Conservation (phyloP, 1,140 invertebrate species). For the Hyposmocoma kahamanoa region DNA sequence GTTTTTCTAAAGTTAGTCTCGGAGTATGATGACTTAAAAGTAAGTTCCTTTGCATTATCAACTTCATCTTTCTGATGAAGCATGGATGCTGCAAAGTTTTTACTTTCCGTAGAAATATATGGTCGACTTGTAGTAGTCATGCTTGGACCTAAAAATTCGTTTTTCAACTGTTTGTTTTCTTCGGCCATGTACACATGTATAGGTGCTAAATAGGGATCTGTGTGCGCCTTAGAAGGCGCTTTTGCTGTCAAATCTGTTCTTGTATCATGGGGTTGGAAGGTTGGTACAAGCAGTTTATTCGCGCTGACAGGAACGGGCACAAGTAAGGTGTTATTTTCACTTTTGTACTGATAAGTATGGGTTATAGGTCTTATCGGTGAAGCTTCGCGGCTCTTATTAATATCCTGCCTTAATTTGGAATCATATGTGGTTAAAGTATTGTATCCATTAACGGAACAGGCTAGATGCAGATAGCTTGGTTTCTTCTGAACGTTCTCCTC, state of each 20-base stretch:
- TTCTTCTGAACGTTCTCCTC: slow-evolving; percentile 59
- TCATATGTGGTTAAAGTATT: slow-evolving; percentile 89
- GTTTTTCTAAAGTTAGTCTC: slow-evolving; percentile 68
- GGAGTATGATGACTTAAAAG: slow-evolving; percentile 68
- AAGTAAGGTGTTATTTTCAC: slow-evolving; percentile 73
- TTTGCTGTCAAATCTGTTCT: slow-evolving; percentile 59
- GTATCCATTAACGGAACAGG: slow-evolving; percentile 93
- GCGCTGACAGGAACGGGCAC: slow-evolving; percentile 70
- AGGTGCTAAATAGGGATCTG: slow-evolving; percentile 54
- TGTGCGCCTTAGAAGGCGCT: slow-evolving; percentile 68
- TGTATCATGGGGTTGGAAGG: slow-evolving; percentile 64
- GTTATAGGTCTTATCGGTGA: slow-evolving; percentile 77
- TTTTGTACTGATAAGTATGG: slow-evolving; percentile 74
- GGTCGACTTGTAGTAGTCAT: slow-evolving; percentile 59
- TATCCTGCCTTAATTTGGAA: slow-evolving; percentile 82
- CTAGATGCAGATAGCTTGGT: slow-evolving; percentile 90
- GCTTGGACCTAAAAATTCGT: slow-evolving; percentile 58
- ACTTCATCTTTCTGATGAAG: slow-evolving; percentile 59
- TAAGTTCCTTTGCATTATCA: slow-evolving; percentile 51
- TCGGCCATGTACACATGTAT: slow-evolving; percentile 62
- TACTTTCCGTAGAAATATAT: slow-evolving; percentile 56
- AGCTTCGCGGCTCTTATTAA: slow-evolving; percentile 79
- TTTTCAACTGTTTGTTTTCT: slow-evolving; percentile 63
- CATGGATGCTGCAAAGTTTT: slow-evolving; percentile 58
- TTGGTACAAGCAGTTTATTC: slow-evolving; percentile 62